Percentiles rank a stretch among this genome's conserved stretches.
Evolutionary conservation across 2,888 invertebrate species (phyloP).

Genomic region (Eutolmus rufibarbis): DNA sequence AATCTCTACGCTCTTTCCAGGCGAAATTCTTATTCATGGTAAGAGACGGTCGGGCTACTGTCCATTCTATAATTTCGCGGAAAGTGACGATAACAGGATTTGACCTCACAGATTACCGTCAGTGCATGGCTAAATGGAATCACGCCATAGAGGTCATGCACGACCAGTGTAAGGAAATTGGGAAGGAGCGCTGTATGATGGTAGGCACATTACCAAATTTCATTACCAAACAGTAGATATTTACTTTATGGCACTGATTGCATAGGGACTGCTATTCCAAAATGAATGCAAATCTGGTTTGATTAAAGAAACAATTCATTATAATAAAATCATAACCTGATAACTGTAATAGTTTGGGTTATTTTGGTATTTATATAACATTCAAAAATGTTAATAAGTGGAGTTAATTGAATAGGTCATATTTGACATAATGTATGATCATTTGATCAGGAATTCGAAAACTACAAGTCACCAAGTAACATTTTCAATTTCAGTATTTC

Average conservation of each 20-base stretch:
- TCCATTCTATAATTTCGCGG: conserved; percentile 96
- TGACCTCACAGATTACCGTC: conserved; percentile 90
- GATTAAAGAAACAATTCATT: too few species aligned
- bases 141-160: conserved; percentile 94
- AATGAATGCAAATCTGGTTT: neutral
- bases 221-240: neutral
- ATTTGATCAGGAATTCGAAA: too few species aligned
- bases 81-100: conserved; percentile 85
- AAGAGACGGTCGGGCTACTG: conserved; percentile 96
- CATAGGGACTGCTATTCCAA: neutral
- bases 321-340: too few species aligned
- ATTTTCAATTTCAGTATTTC: too few species aligned
- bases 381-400: too few species aligned
- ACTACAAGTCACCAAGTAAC: too few species aligned
- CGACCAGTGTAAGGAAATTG: conserved; percentile 86
- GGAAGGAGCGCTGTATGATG: conserved; percentile 79
- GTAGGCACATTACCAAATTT: conserved; percentile 55
- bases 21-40: conserved; percentile 98
- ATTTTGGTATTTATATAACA: too few species aligned
- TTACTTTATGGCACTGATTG: too few species aligned
- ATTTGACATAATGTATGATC: too few species aligned
- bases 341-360: too few species aligned
- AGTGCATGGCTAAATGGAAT: conserved; percentile 97
- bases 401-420: too few species aligned
- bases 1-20: conserved; percentile 49